Evolutionary conservation across 1,140 invertebrate species (phyloP), one percentile per base, ranked within the genome.

Genomic region (Wiebesia pumilae): DNA sequence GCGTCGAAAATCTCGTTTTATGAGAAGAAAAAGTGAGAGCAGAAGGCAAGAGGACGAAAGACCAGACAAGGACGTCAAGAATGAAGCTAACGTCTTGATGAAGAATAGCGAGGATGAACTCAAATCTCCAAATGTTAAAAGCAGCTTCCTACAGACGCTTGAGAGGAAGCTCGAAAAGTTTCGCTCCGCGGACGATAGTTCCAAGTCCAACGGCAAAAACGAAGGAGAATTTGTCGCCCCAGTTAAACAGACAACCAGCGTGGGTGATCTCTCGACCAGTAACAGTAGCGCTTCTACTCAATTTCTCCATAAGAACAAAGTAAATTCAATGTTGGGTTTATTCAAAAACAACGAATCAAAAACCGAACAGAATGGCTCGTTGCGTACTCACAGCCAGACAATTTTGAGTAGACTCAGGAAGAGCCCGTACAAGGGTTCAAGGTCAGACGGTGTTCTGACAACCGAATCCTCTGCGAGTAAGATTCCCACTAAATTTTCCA

Each of bases 251-350:
- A 96, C 96, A 3, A 95, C 95, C 2, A 97, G 96, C 33, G 94
- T 95, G 7, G 96, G 96, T 84, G 95, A 97, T 89, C 93, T 97
- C 33, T 94, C 84, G 51, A 92, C 94, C 69, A 93, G 88, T 77
- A 92, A 90, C 88, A 90, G 83, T 51, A 92, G 75, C 30, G 33
- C 38, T 3, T n/a, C 79, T 1, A 14, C 27, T 7, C 90, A 33
- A 79, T 65, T 81, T 90, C 54, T 89, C 86, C 93, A 91, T 89
- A 95, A 94, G 94, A 95, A 94, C 94, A 95, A 89, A 93, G 95
- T 92, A 90, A 96, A 90, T 91, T 96, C 95, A 88, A 96, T 97
- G 82, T 92, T 97, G 33, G 96, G 96, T 6, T 91, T 97, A 0
- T 96, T 97, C 88, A 96, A 95, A 85, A 97, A 96, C 89, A 95